phyloP scores from a whole-genome alignment of 2,888 invertebrate species.

The Cancer borealis region DNA sequence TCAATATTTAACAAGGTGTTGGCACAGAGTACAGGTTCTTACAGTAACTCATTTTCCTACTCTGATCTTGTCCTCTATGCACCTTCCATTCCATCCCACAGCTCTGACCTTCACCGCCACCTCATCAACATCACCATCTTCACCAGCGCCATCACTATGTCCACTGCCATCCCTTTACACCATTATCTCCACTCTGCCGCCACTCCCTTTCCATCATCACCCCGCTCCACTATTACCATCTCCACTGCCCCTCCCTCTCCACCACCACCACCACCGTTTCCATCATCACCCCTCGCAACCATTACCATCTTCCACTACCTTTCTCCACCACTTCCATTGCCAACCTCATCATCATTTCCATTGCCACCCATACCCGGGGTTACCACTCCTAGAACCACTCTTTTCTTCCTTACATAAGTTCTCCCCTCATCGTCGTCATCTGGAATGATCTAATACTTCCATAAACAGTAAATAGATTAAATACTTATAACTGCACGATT shows the following conservation, averaged over 20 bases:
- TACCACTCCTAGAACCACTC: too few relatives aligned
- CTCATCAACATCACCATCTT: background rate
- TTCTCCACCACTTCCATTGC: background rate
- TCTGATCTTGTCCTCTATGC: background rate
- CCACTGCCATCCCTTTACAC: background rate
- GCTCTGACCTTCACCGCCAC: background rate
- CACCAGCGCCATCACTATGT: background rate
- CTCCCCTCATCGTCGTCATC: too few relatives aligned
- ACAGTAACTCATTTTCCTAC: background rate
- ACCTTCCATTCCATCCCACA: background rate
- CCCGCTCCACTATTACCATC: background rate
- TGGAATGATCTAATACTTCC: too few relatives aligned
- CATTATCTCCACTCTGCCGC: background rate
- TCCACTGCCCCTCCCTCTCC: too few relatives aligned
- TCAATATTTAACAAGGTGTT: background rate
- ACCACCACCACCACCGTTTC: background rate
- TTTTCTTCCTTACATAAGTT: too few relatives aligned
- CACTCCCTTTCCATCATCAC: background rate
- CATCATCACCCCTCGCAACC: background rate
- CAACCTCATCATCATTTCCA: background rate
- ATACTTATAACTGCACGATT: too few relatives aligned
- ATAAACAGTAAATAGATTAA: too few relatives aligned
- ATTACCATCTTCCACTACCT: background rate
- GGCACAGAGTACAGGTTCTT: too few relatives aligned
- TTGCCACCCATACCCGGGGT: background rate